phyloP scores from a whole-genome alignment of 2,113 vertebrate species.

The Pterocles gutturalis region DNA sequence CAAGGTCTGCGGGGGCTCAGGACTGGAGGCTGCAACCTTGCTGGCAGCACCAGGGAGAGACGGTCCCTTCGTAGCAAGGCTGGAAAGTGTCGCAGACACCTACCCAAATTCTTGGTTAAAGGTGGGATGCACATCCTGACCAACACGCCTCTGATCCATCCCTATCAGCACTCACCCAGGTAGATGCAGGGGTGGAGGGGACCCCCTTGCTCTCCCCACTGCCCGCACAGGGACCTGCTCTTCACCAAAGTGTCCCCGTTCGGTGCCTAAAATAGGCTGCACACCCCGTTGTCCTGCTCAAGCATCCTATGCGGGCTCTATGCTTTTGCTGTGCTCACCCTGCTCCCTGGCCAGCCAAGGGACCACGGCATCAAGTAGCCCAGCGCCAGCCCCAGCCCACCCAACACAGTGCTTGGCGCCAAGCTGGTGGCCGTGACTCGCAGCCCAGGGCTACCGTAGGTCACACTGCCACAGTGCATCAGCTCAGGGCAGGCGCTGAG shows the following conservation, averaged over 20 bases:
- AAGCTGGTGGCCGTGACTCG: rapidly evolving
- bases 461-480: not conserved
- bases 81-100: not conserved
- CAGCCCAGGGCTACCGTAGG: rapidly evolving
- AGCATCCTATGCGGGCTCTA: not conserved
- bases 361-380: rapidly evolving
- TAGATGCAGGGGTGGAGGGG: not conserved
- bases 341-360: rapidly evolving
- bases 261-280: not conserved
- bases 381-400: not conserved
- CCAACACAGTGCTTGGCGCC: rapidly evolving
- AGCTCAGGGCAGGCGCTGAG: not conserved
- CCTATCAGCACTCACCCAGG: not conserved
- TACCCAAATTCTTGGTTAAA: not conserved
- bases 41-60: not conserved
- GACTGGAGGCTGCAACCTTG: not conserved
- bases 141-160: rapidly evolving
- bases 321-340: not conserved
- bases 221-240: not conserved
- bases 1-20: rapidly evolving
- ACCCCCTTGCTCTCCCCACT: not conserved
- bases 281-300: not conserved
- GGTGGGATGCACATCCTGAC: not conserved
- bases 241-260: not conserved
- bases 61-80: not conserved